Evolutionary conservation across 2,888 invertebrate genomes (phyloP).

Genomic region (Ethmia dodecea): DNA sequence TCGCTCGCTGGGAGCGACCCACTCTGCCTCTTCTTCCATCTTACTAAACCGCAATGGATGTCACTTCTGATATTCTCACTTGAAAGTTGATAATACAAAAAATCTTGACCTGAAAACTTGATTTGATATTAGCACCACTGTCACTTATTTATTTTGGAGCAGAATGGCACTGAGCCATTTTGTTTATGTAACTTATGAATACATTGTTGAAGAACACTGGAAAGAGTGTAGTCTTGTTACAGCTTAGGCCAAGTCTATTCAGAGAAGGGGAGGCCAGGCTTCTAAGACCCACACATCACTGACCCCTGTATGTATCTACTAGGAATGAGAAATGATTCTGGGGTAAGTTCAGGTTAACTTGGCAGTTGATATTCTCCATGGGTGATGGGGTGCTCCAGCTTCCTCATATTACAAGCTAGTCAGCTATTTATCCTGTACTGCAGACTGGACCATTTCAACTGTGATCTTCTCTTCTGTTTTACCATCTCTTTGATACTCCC

Average conservation of each 20-base stretch:
- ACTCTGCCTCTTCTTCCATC: constrained; percentile 46
- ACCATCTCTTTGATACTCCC: no score
- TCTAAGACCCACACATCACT: not conserved
- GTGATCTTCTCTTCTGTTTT: no score
- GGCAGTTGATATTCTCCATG: no score
- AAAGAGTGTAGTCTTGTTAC: constrained; percentile 20
- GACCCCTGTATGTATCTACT: constrained; percentile 1
- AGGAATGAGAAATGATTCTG: not conserved
- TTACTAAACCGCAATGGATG: constrained; percentile 21
- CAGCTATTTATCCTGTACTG: no score
- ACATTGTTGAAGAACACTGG: constrained; percentile 33
- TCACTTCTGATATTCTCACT: constrained; percentile 38
- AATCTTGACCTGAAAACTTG: constrained; percentile 74
- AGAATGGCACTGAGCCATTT: constrained; percentile 37
- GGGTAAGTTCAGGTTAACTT: no score
- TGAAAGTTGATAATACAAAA: constrained; percentile 35
- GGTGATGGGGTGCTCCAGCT: no score
- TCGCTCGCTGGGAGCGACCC: constrained; percentile 62
- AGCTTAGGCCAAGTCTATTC: constrained; percentile 10
- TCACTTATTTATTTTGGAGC: constrained; percentile 48
- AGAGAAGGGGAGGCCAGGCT: constrained; percentile 3
- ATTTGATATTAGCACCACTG: constrained; percentile 71
- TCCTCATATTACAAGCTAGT: no score
- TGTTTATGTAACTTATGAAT: constrained; percentile 39
- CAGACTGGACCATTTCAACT: no score